Conservation (phyloP, 2,888 invertebrate genomes). For the Macrophya annulata region DNA sequence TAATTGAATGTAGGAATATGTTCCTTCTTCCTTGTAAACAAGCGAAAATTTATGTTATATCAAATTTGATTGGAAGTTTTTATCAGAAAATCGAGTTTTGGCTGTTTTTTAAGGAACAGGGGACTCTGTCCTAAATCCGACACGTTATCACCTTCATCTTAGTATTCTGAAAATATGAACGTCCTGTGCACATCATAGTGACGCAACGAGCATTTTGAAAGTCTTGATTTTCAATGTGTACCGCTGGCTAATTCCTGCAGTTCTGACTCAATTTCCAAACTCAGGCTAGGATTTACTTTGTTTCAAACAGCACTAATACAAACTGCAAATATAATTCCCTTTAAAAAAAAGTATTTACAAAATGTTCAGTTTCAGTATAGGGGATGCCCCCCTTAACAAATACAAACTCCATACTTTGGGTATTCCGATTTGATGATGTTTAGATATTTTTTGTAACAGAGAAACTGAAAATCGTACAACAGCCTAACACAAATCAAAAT, state of each 20-base stretch:
- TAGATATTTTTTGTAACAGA: constrained; percentile 64
- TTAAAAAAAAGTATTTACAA: neutral
- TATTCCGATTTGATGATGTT: neutral
- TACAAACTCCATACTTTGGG: too few relatives aligned
- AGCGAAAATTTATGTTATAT: too few relatives aligned
- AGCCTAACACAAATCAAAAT: constrained; percentile 65
- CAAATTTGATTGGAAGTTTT: too few relatives aligned
- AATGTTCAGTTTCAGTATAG: neutral
- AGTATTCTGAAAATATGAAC: too few relatives aligned
- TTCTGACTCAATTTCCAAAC: neutral
- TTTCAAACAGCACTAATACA: neutral
- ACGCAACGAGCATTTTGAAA: neutral
- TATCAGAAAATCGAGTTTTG: too few relatives aligned
- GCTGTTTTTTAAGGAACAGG: too few relatives aligned
- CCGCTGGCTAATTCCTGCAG: neutral
- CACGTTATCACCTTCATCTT: too few relatives aligned
- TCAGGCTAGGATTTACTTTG: neutral
- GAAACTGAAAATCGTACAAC: constrained; percentile 66
- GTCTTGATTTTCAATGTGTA: neutral
- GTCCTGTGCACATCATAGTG: neutral
- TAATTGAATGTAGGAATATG: too few relatives aligned
- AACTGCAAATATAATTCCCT: neutral
- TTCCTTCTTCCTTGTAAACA: too few relatives aligned
- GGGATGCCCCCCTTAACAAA: neutral
- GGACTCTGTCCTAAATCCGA: too few relatives aligned